Evolutionary conservation across 92 coral and sea anemone species (phyloP).

Genomic region (Nematostella vectensis): DNA sequence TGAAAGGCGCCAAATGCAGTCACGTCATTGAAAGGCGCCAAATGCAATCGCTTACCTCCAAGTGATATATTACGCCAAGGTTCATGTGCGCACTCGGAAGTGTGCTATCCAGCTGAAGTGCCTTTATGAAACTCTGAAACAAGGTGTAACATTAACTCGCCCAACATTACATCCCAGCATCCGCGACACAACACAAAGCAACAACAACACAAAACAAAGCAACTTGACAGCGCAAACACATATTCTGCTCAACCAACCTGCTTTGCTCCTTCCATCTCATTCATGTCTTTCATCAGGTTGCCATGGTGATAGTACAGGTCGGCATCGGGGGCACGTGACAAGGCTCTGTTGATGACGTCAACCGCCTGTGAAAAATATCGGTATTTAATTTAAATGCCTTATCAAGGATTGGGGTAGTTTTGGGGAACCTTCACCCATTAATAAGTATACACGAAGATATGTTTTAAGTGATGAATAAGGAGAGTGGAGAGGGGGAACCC

Average conservation of each 20-base stretch:
- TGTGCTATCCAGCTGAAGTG: slow-evolving; percentile 41
- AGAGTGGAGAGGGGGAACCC: too few relatives aligned
- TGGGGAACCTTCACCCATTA: too few relatives aligned
- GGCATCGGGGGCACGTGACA: slow-evolving; percentile 31
- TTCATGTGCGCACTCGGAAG: slow-evolving; percentile 72
- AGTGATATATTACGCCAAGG: slow-evolving; percentile 72
- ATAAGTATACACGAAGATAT: too few relatives aligned
- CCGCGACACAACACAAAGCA: too few relatives aligned
- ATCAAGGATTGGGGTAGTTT: too few relatives aligned
- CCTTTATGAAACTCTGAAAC: slow-evolving; percentile 44
- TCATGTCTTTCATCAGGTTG: slow-evolving; percentile 52
- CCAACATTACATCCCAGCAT: too few relatives aligned
- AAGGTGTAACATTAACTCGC: too few relatives aligned
- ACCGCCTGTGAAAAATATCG: slow-evolving; percentile 58
- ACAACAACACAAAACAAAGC: neutral
- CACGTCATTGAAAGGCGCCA: too few relatives aligned
- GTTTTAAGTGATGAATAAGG: too few relatives aligned
- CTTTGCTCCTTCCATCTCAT: slow-evolving; percentile 57
- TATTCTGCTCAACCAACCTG: too few relatives aligned
- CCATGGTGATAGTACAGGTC: slow-evolving; percentile 70
- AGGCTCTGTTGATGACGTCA: slow-evolving; percentile 23
- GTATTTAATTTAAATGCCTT: too few relatives aligned
- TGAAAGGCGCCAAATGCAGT: too few relatives aligned
- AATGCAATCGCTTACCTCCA: slow-evolving; percentile 70
- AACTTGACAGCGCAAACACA: neutral